Evolutionary conservation across 1,140 invertebrate genomes (phyloP), one percentile per base, ranked within the genome.

Genomic region (Aporrectodea caliginosa): DNA sequence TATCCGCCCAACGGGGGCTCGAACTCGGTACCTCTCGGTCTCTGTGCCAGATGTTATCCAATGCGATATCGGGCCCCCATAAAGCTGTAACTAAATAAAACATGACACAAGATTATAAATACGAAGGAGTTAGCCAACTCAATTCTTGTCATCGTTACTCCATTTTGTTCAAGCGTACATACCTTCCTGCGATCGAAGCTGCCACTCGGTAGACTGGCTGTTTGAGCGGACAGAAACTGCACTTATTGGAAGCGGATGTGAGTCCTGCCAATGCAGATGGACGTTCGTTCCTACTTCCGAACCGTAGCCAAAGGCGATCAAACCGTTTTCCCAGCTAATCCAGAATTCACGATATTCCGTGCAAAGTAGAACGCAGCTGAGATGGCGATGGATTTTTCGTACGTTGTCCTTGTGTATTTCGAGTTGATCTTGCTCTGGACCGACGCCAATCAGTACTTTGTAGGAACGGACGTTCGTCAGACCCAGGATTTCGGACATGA

Each of bases 271-370:
- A 2, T 2, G 22, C 43, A 58, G 43, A 22, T 58, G 22, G 6
- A 22, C 6, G 22, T 58, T 58, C 43, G 43, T 22, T 58, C 43
- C 35, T 29, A 58, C 30, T 12, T 22, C 16, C 27, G 30, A 33
- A 68, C 77, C 77, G 32, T 78, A 69, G 1, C 77, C 77, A 1
- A 78, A 58, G 16, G 31, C 33, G 69, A 58, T 22, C 43, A 22
- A n/a, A 16, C 77, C 77, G 70, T 73, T 35, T 2, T 34, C 2
- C 70, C 70, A 72, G 27, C 70, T 72, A n/a, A 72, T 72, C 70
- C 70, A 72, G 70, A 72, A 27, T n/a, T 27, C 2, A 14, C 70
- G 70, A n/a, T 12, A 72, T n/a, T 72, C 2, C n/a, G n/a, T 12
- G 70, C 70, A 72, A n/a, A 6, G n/a, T 14, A 72, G 70, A n/a